Percentiles rank a stretch among this genome's conserved stretches.
Evolutionary conservation across 2,888 invertebrate species (phyloP).

Genomic region (Chouioia cunea): DNA sequence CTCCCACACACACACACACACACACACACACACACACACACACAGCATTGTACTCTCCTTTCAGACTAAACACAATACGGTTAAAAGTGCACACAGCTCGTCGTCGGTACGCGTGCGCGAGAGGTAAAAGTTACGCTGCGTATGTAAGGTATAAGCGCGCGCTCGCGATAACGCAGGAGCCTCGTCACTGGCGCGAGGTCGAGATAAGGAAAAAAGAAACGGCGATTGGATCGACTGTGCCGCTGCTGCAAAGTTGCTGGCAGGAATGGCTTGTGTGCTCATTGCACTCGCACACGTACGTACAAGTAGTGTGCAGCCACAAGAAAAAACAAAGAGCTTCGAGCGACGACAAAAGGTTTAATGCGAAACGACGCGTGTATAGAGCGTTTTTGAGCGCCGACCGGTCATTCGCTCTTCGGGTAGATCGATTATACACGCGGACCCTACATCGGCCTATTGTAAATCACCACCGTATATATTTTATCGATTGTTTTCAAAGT

Average conservation of each 20-base stretch:
- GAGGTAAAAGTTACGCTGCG: constrained; percentile 17
- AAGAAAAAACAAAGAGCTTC: background rate
- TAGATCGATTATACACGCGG: constrained; percentile 12
- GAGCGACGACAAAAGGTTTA: constrained; percentile 2
- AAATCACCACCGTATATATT: too few species aligned
- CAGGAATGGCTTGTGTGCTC: too few species aligned
- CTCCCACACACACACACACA: too few species aligned
- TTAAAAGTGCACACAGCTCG: too few species aligned
- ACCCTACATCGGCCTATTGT: background rate
- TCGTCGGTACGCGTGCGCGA: background rate
- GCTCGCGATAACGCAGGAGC: constrained; percentile 34
- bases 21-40: too few species aligned
- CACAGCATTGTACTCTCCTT: too few species aligned
- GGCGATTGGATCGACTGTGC: constrained; percentile 28
- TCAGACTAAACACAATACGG: too few species aligned
- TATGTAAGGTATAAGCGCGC: constrained; percentile 13
- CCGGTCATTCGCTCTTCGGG: background rate
- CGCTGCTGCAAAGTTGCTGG: too few species aligned
- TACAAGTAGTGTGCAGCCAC: background rate
- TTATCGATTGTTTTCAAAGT: constrained; percentile 18
- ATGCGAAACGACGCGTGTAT: background rate
- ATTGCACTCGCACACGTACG: too few species aligned
- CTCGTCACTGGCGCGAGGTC: constrained; percentile 35
- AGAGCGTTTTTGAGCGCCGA: background rate
- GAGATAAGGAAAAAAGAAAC: constrained; percentile 40